Percentiles rank a stretch among this genome's conserved stretches.
Conservation (phyloP, 2,888 invertebrate genomes). For the Barypeithes pellucidus region DNA sequence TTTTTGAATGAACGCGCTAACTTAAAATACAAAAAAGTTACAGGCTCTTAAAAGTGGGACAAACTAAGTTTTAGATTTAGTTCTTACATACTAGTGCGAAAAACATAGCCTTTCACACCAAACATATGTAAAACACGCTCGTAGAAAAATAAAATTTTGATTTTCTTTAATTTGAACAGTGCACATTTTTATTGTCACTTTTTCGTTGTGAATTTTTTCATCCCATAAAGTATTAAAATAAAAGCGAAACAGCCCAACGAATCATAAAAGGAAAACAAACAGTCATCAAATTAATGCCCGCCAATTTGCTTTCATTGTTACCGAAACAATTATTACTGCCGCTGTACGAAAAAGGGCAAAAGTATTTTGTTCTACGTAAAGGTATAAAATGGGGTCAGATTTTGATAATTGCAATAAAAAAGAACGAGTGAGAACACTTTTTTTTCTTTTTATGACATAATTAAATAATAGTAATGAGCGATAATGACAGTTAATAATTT, state of each 20-base stretch:
- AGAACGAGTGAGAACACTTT: not conserved
- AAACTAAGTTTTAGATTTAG: too few species aligned
- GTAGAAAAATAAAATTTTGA: too few species aligned
- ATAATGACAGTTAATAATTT: too few species aligned
- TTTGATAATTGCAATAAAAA: conserved; percentile 18
- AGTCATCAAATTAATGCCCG: conserved; percentile 20
- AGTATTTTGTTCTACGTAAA: conserved; percentile 1
- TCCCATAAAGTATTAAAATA: conserved; percentile 4
- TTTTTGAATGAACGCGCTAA: too few species aligned
- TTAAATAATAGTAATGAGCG: not conserved
- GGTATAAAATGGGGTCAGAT: conserved; percentile 18
- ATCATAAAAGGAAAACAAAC: conserved; percentile 17
- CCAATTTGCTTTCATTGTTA: conserved; percentile 24
- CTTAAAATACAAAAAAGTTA: too few species aligned
- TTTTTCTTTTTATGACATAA: not conserved
- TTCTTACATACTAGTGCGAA: too few species aligned
- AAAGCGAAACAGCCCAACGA: conserved; percentile 10
- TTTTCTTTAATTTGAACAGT: too few species aligned
- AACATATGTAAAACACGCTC: too few species aligned
- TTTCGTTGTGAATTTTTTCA: conserved; percentile 1
- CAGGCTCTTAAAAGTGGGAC: too few species aligned
- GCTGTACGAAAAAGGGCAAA: conserved; percentile 13
- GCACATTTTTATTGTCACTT: too few species aligned
- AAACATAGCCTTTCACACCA: too few species aligned
- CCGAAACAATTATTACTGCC: conserved; percentile 17